A percentile compares a stretch with the other conserved stretches of the same genome.
phyloP scores from a whole-genome alignment of 1,140 invertebrate genomes.

The Eumaeus atala region DNA sequence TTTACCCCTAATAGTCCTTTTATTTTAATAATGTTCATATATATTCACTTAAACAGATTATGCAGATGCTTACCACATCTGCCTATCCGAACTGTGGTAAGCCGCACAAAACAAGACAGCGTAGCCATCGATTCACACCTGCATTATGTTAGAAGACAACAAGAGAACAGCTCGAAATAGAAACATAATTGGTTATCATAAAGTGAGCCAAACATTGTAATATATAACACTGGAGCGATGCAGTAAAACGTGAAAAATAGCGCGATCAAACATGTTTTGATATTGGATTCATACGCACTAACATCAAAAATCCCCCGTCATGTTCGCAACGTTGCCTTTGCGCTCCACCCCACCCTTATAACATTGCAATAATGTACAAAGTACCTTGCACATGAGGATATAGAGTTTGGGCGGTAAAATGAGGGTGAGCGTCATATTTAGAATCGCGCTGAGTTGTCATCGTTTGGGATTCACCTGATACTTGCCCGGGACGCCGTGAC shows the following conservation, averaged over 20 bases:
- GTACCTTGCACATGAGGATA: conserved; percentile 11
- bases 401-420: conserved; percentile 42
- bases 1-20: too few relatives aligned
- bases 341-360: not conserved
- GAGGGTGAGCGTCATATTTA: conserved; percentile 52
- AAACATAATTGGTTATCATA: too few relatives aligned
- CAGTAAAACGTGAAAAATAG: conserved; percentile 39
- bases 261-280: conserved; percentile 51
- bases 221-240: conserved; percentile 10
- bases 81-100: too few relatives aligned
- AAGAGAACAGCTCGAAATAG: too few relatives aligned
- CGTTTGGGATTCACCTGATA: conserved; percentile 55
- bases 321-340: conserved; percentile 3
- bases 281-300: conserved; percentile 55
- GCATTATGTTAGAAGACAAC: too few relatives aligned
- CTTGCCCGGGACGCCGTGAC: conserved; percentile 28
- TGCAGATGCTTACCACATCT: too few relatives aligned
- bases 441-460: conserved; percentile 64
- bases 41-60: too few relatives aligned
- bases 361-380: conserved; percentile 9
- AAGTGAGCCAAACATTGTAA: too few relatives aligned
- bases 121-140: too few relatives aligned
- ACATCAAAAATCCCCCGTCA: conserved; percentile 16
- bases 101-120: too few relatives aligned
- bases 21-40: too few relatives aligned